Percentiles rank a stretch among this genome's conserved stretches.
Evolutionary conservation across 2,113 vertebrate species (phyloP).

Genomic region (Pipa parva): DNA sequence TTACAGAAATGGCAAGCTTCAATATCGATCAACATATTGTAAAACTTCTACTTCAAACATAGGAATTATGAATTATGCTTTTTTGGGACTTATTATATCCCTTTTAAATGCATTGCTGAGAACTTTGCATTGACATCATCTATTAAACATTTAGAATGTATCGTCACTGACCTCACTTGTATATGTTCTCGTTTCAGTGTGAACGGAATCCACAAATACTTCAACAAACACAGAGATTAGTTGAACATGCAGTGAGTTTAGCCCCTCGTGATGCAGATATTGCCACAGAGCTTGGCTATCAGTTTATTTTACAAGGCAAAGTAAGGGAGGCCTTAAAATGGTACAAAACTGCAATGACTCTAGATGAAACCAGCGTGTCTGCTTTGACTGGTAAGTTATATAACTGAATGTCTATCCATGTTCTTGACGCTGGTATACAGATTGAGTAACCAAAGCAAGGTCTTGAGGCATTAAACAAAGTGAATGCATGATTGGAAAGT

Average conservation of each 20-base stretch:
- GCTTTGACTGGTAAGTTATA: slow-evolving; percentile 82
- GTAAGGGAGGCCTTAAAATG: slow-evolving; percentile 82
- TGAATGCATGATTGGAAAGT: no score
- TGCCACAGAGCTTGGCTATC: slow-evolving; percentile 90
- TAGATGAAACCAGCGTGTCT: slow-evolving; percentile 81
- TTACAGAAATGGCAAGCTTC: no score
- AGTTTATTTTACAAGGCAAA: slow-evolving; percentile 82
- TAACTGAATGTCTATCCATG: no score
- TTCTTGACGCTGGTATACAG: background rate
- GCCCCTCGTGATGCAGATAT: slow-evolving; percentile 72
- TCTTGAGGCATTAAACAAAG: no score
- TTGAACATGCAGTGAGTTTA: slow-evolving; percentile 77
- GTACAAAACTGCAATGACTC: slow-evolving; percentile 83
- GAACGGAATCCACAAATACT: slow-evolving; percentile 82
- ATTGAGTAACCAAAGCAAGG: no score
- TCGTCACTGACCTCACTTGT: background rate
- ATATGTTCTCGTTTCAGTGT: slow-evolving; percentile 66
- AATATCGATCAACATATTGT: no score
- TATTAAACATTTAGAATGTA: no score
- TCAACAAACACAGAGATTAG: slow-evolving; percentile 75
- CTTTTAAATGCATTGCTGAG: no score
- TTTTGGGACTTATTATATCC: no score
- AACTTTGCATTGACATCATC: no score
- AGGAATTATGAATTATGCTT: no score
- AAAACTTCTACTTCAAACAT: no score